Conservation (phyloP, 2,888 invertebrate species). For the Phortica magna region DNA sequence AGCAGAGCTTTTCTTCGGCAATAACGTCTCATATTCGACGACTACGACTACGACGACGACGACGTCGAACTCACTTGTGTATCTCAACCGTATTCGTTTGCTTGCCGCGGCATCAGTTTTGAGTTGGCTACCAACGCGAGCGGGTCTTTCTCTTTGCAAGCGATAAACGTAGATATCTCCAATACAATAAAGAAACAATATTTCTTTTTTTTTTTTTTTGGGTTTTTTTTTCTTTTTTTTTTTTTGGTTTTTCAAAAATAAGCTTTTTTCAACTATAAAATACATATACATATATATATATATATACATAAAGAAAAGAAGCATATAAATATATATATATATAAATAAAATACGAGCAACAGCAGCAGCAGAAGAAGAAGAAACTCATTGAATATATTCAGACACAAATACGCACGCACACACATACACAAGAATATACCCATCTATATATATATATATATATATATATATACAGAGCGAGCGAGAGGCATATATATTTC, state of each 20-base stretch:
- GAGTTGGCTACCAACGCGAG: conserved; percentile 80
- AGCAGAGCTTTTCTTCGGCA: conserved; percentile 35
- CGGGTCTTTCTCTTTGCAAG: conserved; percentile 79
- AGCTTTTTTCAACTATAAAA: conserved; percentile 53
- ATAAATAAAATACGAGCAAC: conserved; percentile 31
- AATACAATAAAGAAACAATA: neutral
- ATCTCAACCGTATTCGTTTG: conserved; percentile 64
- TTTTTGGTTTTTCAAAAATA: conserved; percentile 44
- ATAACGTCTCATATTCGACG: neutral
- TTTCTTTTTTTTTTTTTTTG: conserved; percentile 30
- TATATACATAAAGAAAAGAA: conserved; percentile 32
- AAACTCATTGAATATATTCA: conserved; percentile 43
- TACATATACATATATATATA: conserved; percentile 39
- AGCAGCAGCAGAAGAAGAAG: conserved; percentile 30
- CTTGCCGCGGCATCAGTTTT: conserved; percentile 78
- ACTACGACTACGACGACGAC: conserved; percentile 43
- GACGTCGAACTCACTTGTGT: conserved; percentile 60
- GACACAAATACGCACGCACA: conserved; percentile 47
- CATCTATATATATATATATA: conserved; percentile 14
- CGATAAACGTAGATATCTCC: conserved; percentile 77
- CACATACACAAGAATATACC: conserved; percentile 37
- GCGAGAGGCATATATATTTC: conserved; percentile 38
- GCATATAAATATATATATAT: conserved; percentile 40
- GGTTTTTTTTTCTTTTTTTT: conserved; percentile 52
- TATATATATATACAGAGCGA: conserved; percentile 40